A percentile compares a stretch with the other conserved stretches of the same genome.
These are phyloP conservation scores for Acleris holmiana DNA, from an alignment of 2,888 invertebrate genomes.

Conservation along the genomic window DNA sequence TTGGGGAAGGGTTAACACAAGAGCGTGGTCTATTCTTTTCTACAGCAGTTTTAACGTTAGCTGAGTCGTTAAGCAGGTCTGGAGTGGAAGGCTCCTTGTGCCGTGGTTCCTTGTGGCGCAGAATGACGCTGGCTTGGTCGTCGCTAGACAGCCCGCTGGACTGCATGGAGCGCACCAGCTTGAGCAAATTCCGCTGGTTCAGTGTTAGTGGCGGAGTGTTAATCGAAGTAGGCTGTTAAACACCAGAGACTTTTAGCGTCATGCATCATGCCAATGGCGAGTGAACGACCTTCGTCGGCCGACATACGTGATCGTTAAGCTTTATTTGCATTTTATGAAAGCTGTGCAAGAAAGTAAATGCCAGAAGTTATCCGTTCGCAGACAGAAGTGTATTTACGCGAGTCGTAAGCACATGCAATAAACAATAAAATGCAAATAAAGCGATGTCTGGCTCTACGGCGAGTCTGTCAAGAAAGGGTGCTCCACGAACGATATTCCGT, in stretches of 20 bases:
- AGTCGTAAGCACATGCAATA: constrained; percentile 79
- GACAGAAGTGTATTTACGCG: constrained; percentile 65
- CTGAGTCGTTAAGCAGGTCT: constrained; percentile 84
- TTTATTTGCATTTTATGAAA: constrained; percentile 84
- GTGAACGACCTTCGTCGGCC: constrained; percentile 44
- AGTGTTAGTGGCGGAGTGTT: constrained; percentile 82
- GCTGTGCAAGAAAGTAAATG: constrained; percentile 77
- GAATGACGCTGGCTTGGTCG: constrained; percentile 78
- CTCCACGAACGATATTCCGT: constrained; percentile 38
- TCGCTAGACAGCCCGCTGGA: constrained; percentile 83
- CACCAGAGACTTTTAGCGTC: constrained; percentile 75
- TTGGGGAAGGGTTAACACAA: constrained; percentile 85
- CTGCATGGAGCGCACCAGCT: constrained; percentile 84
- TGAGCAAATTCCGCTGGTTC: constrained; percentile 84
- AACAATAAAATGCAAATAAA: constrained; percentile 84
- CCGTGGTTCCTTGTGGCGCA: constrained; percentile 79
- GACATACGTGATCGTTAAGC: constrained; percentile 53
- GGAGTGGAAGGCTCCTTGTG: constrained; percentile 83
- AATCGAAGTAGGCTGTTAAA: constrained; percentile 83
- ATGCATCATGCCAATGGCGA: constrained; percentile 71
- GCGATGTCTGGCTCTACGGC: constrained; percentile 68
- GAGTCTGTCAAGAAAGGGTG: constrained; percentile 58
- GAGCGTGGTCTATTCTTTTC: constrained; percentile 88
- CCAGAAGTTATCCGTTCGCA: constrained; percentile 57
- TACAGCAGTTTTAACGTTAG: constrained; percentile 73